Evolutionary conservation across 2,888 invertebrate species (phyloP), one percentile per base, ranked within the genome.

Genomic region (Lasioglossum calceatum): DNA sequence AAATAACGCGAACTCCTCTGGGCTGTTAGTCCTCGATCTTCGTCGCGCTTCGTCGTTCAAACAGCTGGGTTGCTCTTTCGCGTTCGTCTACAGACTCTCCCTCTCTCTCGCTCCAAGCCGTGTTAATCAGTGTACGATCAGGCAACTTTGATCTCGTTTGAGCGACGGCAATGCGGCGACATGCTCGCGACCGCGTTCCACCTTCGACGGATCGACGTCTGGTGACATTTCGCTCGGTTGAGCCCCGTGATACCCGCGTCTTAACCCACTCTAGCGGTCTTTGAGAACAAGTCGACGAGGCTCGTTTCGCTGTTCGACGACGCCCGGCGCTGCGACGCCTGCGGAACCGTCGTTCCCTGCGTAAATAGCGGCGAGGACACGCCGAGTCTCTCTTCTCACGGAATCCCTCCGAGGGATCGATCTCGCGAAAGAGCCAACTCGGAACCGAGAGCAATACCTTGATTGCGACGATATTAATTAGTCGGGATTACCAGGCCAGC

Each of bases 401-500:
- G 64, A 77, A 87, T 85, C 79, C 87, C 87, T 85, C 87, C 81
- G 70, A 87, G 87, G 71, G 81, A 80, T 82, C 85, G 87, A 71
- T 84, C 50, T 70, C 76, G 58, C 58, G 39, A 23, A 61, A 64
- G 75, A 47, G 54, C 81, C 27, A 39, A 10, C 39, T 23, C 23
- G 36, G 61, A 81, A 77, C 70, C 77, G 77, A 73, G 86, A 16
- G 80, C 88, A 82, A 89, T 83, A 83, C 81, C 87, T 79, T 89
- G 89, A 89, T 89, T 89, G 87, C 89, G 61, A 81, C 86, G 86
- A 89, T 89, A 87, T 89, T 89, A 89, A 89, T 89, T 87, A 89
- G 89, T 86, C 81, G 84, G n/a, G 85, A 82, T 80, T 64, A 42
- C 36, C 50, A 23, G 23, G 67, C 39, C 4, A 32, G 47, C 27